Percentiles rank a stretch among this genome's conserved stretches.
Evolutionary conservation across 1,140 invertebrate species (phyloP).

Genomic region (Neotoxoptera formosana): DNA sequence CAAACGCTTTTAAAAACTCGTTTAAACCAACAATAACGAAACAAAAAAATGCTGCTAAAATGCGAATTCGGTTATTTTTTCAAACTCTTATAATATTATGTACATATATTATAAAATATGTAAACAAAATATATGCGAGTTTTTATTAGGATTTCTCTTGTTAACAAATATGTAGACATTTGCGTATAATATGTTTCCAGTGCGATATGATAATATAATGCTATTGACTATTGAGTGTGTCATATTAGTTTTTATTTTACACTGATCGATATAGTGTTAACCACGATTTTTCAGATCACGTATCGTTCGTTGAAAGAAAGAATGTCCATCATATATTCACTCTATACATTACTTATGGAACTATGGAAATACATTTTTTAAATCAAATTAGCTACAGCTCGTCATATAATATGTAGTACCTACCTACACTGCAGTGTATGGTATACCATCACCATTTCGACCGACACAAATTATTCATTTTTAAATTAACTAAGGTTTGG

Average conservation of each 20-base stretch:
- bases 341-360: not conserved
- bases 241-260: not conserved
- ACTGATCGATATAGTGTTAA: too few species aligned
- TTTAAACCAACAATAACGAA: not conserved
- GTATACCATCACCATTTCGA: not conserved
- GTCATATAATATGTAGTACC: not conserved
- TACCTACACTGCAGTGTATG: not conserved
- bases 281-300: not conserved
- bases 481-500: not conserved
- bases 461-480: not conserved
- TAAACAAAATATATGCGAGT: too few species aligned
- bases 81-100: not conserved
- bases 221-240: not conserved
- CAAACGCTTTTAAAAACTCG: not conserved
- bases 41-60: not conserved
- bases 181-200: not conserved
- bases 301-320: not conserved
- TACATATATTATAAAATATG: not conserved
- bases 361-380: not conserved
- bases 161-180: not conserved
- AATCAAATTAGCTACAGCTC: not conserved
- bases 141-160: not conserved
- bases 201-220: not conserved
- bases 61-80: not conserved
- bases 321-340: not conserved